Conservation (phyloP, 2,888 invertebrate species). For the Cerceris rybyensis region DNA sequence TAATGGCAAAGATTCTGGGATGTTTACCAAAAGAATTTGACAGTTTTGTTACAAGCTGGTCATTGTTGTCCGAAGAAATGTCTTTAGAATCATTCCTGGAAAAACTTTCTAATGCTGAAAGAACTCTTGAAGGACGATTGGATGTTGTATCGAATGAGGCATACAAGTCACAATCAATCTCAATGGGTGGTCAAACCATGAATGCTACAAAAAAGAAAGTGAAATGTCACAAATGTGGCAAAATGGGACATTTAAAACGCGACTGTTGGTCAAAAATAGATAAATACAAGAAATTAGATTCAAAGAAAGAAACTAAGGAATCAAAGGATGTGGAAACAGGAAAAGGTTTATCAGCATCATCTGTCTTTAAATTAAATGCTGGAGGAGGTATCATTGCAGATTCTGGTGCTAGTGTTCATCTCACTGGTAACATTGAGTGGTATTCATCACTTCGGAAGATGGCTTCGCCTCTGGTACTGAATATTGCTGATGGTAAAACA, state of each 20-base stretch:
- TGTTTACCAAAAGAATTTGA: constrained; percentile 13
- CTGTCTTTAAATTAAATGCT: background rate
- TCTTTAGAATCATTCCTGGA: constrained; percentile 29
- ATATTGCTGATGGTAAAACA: too few relatives aligned
- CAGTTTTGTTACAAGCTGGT: constrained; percentile 38
- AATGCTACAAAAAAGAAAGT: constrained; percentile 9
- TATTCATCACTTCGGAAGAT: too few relatives aligned
- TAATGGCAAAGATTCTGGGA: constrained; percentile 34
- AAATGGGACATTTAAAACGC: constrained; percentile 15
- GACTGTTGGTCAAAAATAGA: constrained; percentile 18
- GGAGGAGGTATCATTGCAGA: constrained; percentile 19
- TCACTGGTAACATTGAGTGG: too few relatives aligned
- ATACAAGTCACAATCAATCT: constrained; percentile 15
- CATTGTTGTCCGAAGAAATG: constrained; percentile 34
- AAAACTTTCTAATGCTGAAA: constrained; percentile 28
- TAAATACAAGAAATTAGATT: background rate
- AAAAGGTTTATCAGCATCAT: constrained; percentile 12
- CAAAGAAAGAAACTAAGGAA: constrained; percentile 9
- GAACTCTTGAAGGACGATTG: constrained; percentile 18
- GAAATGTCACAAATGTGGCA: constrained; percentile 29
- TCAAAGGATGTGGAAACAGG: constrained; percentile 3
- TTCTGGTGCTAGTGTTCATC: constrained; percentile 19
- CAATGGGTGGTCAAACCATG: background rate
- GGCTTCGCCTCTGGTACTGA: too few relatives aligned
- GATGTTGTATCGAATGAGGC: constrained; percentile 16